phyloP scores from a whole-genome alignment of 2,113 vertebrate genomes.

The Lampris incognitus region DNA sequence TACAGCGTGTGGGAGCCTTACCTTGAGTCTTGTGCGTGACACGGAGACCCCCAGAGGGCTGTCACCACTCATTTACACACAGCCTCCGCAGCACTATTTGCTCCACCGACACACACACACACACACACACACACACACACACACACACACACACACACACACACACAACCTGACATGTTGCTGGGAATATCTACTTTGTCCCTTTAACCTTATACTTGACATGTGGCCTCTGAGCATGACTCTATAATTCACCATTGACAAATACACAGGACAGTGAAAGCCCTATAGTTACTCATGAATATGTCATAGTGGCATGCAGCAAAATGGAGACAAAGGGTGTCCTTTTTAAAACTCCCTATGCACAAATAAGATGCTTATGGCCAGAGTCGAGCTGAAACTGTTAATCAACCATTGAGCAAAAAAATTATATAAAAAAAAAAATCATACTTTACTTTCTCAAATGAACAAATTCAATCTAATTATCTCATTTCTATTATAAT shows the following conservation, averaged over 20 bases:
- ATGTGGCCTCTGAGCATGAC: conserved; percentile 30
- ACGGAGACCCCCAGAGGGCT: conserved; percentile 70
- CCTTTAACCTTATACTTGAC: conserved; percentile 56
- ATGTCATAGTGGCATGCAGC: conserved; percentile 8
- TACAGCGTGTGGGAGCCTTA: conserved; percentile 50
- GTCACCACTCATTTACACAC: conserved; percentile 57
- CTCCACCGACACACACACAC: conserved; percentile 60
- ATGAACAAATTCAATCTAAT: too few species aligned
- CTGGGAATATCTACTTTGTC: conserved; percentile 55
- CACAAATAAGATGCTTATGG: too few species aligned
- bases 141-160: conserved; percentile 65
- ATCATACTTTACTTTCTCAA: too few species aligned
- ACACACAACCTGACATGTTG: conserved; percentile 62
- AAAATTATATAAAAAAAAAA: too few species aligned
- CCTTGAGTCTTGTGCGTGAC: conserved; percentile 35
- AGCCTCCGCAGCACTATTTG: conserved; percentile 42
- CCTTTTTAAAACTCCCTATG: too few species aligned
- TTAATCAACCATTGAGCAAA: too few species aligned
- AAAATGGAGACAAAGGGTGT: too few species aligned
- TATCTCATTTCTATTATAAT: too few species aligned
- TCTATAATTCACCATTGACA: conserved; percentile 19
- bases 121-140: conserved; percentile 52
- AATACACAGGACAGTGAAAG: background rate
- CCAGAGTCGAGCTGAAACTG: too few species aligned
- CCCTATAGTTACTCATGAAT: background rate